Evolutionary conservation across 2,797 vertebrate species (phyloP).

Genomic region (Alectoris magna): DNA sequence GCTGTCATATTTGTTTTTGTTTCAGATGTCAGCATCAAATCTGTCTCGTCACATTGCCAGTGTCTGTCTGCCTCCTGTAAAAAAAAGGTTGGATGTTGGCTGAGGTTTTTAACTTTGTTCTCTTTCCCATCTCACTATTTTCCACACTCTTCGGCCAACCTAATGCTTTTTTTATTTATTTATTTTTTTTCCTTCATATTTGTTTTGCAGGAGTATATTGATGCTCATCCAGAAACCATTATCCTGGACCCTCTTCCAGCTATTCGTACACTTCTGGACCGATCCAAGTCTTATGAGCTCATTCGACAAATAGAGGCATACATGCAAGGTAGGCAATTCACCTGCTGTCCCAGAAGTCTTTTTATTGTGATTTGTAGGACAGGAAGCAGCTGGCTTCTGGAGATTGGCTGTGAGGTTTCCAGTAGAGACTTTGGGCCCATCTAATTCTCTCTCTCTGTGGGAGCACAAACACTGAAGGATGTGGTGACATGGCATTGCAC

Average conservation of each 20-base stretch:
- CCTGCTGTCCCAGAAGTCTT: not conserved
- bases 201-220: conserved; percentile 92
- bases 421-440: not conserved
- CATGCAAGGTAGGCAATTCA: conserved; percentile 88
- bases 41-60: not conserved
- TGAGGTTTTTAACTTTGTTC: not conserved
- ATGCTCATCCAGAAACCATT: conserved; percentile 95
- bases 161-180: not conserved
- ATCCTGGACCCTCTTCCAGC: conserved; percentile 95
- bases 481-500: not conserved
- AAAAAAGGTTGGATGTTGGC: not conserved
- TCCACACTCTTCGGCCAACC: not conserved
- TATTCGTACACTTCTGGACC: conserved; percentile 94
- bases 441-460: not conserved
- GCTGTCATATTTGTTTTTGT: not conserved
- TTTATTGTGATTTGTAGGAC: not conserved
- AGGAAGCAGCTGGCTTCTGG: not conserved
- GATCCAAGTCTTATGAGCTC: conserved; percentile 96
- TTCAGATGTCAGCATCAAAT: not conserved
- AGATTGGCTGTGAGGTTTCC: not conserved
- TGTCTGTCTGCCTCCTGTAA: not conserved
- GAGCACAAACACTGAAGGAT: not conserved
- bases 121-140: not conserved
- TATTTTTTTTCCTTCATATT: not conserved
- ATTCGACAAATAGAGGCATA: conserved; percentile 93